Evolutionary conservation across 2,113 vertebrate genomes (phyloP).

Genomic region (Vulpes lagopus): DNA sequence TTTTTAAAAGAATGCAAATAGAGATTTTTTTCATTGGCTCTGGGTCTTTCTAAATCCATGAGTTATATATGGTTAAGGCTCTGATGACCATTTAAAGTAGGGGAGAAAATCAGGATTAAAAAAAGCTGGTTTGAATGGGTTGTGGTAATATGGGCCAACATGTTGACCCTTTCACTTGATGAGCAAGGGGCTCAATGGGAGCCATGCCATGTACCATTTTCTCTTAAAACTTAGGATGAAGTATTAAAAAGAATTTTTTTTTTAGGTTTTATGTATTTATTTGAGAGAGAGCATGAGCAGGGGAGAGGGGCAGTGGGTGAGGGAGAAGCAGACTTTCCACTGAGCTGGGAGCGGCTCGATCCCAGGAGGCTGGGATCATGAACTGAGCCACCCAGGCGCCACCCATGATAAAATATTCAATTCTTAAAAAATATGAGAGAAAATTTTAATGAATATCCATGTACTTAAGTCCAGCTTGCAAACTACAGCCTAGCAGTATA

Average conservation of each 20-base stretch:
- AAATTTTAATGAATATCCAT: not conserved
- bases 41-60: slow-evolving; percentile 42
- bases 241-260: not conserved
- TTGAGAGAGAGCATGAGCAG: too few relatives aligned
- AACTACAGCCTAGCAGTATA: not conserved
- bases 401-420: slow-evolving; percentile 21
- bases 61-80: not conserved
- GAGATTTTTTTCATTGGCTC: slow-evolving; percentile 2
- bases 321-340: too few relatives aligned
- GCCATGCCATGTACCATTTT: not conserved
- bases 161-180: not conserved
- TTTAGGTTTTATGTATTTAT: too few relatives aligned
- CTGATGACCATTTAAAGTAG: not conserved
- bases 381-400: too few relatives aligned
- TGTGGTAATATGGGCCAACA: not conserved
- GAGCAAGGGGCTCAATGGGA: not conserved
- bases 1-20: not conserved
- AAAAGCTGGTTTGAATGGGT: not conserved
- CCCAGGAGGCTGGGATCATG: too few relatives aligned
- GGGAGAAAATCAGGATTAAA: not conserved
- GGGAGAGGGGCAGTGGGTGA: too few relatives aligned
- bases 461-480: not conserved
- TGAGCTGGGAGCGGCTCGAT: too few relatives aligned
- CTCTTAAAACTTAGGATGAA: slow-evolving; percentile 3
- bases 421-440: slow-evolving; percentile 44